Evolutionary conservation across 2,888 invertebrate species (phyloP).

Genomic region (Monochamus alternatus): DNA sequence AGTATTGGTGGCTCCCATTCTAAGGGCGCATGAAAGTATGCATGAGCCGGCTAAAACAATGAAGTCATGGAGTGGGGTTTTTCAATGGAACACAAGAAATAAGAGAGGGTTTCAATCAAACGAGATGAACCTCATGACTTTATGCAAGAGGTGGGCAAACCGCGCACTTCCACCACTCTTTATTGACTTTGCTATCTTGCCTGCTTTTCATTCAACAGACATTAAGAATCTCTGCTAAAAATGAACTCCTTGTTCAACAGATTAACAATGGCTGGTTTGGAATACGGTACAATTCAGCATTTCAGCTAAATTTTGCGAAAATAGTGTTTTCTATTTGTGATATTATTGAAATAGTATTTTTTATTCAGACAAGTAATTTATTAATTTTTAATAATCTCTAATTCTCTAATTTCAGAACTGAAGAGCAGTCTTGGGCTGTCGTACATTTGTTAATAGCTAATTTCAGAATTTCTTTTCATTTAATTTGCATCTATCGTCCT

Average conservation of each 20-base stretch:
- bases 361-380: no score
- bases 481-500: no score
- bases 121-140: constrained; percentile 72
- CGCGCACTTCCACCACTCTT: constrained; percentile 62
- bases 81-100: constrained; percentile 66
- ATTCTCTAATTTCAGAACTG: no score
- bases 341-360: no score
- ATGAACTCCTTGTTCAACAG: constrained; percentile 32
- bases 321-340: no score
- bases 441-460: no score
- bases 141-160: constrained; percentile 70
- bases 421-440: no score
- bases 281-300: no score
- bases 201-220: constrained; percentile 57
- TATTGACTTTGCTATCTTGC: constrained; percentile 60
- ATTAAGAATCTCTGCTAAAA: constrained; percentile 54
- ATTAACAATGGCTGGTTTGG: constrained; percentile 13
- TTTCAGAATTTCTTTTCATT: no score
- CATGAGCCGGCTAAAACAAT: constrained; percentile 71
- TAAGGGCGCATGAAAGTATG: constrained; percentile 69
- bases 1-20: constrained; percentile 58
- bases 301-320: no score
- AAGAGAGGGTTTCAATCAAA: constrained; percentile 73
- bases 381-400: no score
- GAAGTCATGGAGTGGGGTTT: constrained; percentile 70